These are phyloP conservation scores for Heliothis subflexa DNA, from an alignment of 1,140 invertebrate species.

Conservation along the genomic window DNA sequence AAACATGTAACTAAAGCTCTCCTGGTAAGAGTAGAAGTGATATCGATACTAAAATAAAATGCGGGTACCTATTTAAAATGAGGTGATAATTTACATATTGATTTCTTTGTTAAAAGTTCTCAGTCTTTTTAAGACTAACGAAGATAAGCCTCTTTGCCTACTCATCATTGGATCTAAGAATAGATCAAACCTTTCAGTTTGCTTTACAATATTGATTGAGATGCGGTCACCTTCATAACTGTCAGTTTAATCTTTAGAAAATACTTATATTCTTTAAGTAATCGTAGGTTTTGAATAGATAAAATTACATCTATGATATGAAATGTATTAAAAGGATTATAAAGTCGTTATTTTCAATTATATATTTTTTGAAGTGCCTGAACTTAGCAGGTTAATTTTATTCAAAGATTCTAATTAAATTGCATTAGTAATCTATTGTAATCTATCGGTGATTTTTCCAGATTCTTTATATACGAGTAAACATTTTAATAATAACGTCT, in stretches of 20 bases:
- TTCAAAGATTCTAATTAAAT: too few relatives aligned
- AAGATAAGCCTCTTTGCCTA: not conserved
- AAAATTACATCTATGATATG: too few relatives aligned
- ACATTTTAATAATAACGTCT: not conserved
- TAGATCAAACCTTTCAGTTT: constrained; percentile 7
- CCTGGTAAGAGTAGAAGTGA: too few relatives aligned
- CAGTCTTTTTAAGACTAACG: constrained; percentile 1
- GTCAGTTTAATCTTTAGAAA: constrained; percentile 4
- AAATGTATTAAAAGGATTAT: too few relatives aligned
- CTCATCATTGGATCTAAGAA: constrained; percentile 3
- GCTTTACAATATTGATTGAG: constrained; percentile 10
- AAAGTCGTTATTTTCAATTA: too few relatives aligned
- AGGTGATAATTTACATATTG: too few relatives aligned
- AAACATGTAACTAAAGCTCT: too few relatives aligned
- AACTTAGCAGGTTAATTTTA: not conserved
- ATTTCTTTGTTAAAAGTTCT: not conserved
- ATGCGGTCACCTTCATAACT: constrained; percentile 13
- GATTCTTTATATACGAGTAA: too few relatives aligned
- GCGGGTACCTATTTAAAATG: too few relatives aligned
- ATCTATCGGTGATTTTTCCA: too few relatives aligned
- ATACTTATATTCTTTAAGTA: not conserved
- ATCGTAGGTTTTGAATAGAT: not conserved
- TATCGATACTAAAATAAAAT: too few relatives aligned
- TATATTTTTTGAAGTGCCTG: not conserved
- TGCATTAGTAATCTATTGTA: too few relatives aligned